phyloP scores from a whole-genome alignment of 1,140 invertebrate genomes.

The Diabrotica virgifera region DNA sequence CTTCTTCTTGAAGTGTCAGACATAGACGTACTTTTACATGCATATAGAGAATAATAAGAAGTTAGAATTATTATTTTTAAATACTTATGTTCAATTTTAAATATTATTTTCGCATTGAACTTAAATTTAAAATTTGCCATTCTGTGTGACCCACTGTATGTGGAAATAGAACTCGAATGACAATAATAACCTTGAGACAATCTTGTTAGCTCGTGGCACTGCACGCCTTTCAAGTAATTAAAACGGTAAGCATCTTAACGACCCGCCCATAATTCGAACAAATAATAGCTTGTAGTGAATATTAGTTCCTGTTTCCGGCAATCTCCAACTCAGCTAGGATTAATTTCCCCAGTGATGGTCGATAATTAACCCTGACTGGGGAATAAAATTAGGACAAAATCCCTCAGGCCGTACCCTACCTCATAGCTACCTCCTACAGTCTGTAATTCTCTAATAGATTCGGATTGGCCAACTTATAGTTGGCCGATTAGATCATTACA shows the following conservation, averaged over 20 bases:
- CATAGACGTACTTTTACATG: too few species aligned
- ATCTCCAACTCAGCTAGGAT: not conserved
- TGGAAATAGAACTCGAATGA: too few species aligned
- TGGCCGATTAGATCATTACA: not conserved
- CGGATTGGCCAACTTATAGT: not conserved
- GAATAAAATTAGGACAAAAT: constrained; percentile 3
- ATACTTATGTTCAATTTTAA: too few species aligned
- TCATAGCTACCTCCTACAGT: not conserved
- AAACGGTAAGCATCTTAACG: not conserved
- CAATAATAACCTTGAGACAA: too few species aligned
- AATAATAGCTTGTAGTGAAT: not conserved
- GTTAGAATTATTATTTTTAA: too few species aligned
- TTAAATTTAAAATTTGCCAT: too few species aligned
- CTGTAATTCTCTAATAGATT: not conserved
- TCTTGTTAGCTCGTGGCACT: too few species aligned
- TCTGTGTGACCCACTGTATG: too few species aligned
- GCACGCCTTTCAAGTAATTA: not conserved
- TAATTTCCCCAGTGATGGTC: not conserved
- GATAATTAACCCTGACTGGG: constrained; percentile 1
- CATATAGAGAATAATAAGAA: too few species aligned
- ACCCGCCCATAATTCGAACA: not conserved
- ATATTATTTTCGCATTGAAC: too few species aligned
- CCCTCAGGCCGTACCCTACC: not conserved
- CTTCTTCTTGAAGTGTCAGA: too few species aligned
- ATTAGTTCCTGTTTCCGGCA: not conserved